Evolutionary conservation across 2,113 vertebrate species (phyloP).

Genomic region (Erythrocercus mccallii): DNA sequence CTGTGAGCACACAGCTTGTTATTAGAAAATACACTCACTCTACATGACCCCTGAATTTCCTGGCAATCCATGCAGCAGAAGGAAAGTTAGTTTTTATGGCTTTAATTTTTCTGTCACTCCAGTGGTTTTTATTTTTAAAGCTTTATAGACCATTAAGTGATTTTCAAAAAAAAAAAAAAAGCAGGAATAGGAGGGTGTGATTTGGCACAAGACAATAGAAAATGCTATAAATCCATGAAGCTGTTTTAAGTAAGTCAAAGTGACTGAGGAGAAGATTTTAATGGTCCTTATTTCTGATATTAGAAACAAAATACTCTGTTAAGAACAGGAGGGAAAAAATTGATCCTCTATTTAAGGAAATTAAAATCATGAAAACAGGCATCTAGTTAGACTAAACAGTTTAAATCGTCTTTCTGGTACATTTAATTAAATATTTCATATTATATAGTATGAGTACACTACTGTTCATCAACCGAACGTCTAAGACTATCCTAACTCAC

Average conservation of each 20-base stretch:
- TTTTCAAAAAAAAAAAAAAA: neutral
- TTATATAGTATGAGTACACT: neutral
- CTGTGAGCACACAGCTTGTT: neutral
- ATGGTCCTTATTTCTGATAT: neutral
- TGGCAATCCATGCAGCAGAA: neutral
- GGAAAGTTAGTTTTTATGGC: neutral
- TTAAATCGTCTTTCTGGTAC: neutral
- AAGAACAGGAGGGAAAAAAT: neutral
- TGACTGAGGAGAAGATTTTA: neutral
- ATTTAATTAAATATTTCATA: neutral
- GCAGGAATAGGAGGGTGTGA: neutral
- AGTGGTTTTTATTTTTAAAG: neutral
- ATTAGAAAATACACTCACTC: neutral
- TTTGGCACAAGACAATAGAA: neutral
- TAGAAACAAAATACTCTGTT: neutral
- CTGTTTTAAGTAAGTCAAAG: neutral
- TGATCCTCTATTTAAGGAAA: neutral
- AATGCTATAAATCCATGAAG: neutral
- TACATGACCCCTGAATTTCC: neutral
- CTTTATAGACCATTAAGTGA: neutral
- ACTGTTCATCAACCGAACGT: neutral
- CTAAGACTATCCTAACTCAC: neutral
- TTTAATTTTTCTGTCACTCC: neutral
- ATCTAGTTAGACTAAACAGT: neutral
- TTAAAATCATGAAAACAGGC: neutral